A percentile compares a stretch with the other conserved stretches of the same genome.
Conservation (phyloP, 2,113 vertebrate species). For the Zosterops lateralis region DNA sequence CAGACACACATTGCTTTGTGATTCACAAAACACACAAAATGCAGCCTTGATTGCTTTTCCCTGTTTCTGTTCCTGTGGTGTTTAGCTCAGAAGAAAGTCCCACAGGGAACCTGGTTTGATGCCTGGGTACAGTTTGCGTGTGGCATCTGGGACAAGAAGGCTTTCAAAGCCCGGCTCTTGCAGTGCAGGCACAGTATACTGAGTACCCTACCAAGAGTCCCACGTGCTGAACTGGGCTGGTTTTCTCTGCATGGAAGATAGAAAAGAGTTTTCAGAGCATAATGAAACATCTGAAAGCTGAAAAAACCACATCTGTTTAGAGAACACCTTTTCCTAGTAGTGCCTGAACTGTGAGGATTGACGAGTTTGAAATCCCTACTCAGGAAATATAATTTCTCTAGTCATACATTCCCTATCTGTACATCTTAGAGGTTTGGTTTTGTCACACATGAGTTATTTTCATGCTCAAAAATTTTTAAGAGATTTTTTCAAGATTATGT, state of each 20-base stretch:
- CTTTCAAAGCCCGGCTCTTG: not conserved
- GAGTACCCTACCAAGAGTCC: not conserved
- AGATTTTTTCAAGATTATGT: slow-evolving; percentile 16
- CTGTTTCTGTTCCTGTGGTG: not conserved
- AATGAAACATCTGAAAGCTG: not conserved
- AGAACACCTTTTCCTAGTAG: not conserved
- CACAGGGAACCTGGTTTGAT: not conserved
- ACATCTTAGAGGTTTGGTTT: not conserved
- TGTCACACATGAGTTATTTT: not conserved
- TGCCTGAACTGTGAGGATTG: not conserved
- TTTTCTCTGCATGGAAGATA: not conserved
- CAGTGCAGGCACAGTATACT: not conserved
- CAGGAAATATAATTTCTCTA: not conserved
- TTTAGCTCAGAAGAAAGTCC: not conserved
- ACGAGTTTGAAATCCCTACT: not conserved
- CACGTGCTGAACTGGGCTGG: not conserved
- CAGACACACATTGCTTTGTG: not conserved
- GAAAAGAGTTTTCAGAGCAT: not conserved
- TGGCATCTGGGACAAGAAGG: not conserved
- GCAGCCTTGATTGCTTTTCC: not conserved
- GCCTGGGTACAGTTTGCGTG: not conserved
- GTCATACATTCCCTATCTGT: not conserved
- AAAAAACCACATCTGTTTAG: not conserved
- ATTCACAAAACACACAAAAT: not conserved
- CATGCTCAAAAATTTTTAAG: not conserved